Evolutionary conservation across 1,140 invertebrate species (phyloP).

Genomic region (Trissolcus basalis): DNA sequence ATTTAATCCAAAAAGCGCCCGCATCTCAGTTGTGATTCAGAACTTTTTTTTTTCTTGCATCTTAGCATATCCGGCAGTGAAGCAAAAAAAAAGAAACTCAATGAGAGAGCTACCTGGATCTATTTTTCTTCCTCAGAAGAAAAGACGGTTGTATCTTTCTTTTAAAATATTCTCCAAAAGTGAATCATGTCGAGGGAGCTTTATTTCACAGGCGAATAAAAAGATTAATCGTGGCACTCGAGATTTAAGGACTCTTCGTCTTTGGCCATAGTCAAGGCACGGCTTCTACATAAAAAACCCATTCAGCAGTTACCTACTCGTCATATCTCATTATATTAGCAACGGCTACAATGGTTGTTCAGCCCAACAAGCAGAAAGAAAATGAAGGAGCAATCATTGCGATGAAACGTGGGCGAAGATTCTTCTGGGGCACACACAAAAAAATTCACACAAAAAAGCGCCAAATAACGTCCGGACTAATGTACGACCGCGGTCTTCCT

Average conservation of each 20-base stretch:
- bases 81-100: background rate
- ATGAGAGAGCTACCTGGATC: background rate
- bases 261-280: conserved; percentile 16
- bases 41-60: no score
- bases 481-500: conserved; percentile 2
- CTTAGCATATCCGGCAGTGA: no score
- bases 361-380: conserved; percentile 24
- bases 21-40: no score
- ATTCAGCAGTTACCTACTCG: conserved; percentile 54
- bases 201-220: conserved; percentile 37
- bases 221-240: conserved; percentile 47
- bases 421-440: conserved; percentile 1
- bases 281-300: conserved; percentile 44
- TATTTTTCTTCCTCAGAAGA: background rate
- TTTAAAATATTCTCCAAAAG: conserved; percentile 27
- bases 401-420: conserved; percentile 42
- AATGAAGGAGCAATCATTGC: conserved; percentile 40
- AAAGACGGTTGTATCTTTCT: conserved; percentile 3
- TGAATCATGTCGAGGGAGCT: conserved; percentile 27
- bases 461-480: conserved; percentile 24
- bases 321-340: conserved; percentile 55
- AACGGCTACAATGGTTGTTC: conserved; percentile 34
- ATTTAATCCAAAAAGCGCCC: no score
- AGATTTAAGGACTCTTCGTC: conserved; percentile 37
- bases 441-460: conserved; percentile 23